These are phyloP conservation scores for Tauraco erythrolophus DNA, from an alignment of 2,113 vertebrate species.

Conservation along the genomic window DNA sequence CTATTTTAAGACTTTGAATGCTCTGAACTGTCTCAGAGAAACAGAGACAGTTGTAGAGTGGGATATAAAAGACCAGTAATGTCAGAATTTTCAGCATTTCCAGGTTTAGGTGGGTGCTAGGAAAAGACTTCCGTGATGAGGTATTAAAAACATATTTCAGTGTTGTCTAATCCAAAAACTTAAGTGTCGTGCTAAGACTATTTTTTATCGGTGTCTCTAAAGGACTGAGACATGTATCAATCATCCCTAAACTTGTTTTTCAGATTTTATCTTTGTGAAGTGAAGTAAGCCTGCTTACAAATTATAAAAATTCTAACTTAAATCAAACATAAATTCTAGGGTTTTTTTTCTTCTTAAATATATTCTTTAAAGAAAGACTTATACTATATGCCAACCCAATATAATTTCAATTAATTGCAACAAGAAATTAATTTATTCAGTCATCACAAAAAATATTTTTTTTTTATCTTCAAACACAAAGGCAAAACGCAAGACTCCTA, in stretches of 20 bases:
- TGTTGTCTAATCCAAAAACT: neutral
- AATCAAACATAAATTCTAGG: neutral
- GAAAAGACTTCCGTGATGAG: neutral
- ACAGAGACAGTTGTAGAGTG: neutral
- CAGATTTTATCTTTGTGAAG: neutral
- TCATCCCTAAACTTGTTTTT: neutral
- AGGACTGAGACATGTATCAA: neutral
- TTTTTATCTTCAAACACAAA: neutral
- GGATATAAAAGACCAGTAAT: neutral
- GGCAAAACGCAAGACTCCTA: neutral
- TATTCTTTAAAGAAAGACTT: neutral
- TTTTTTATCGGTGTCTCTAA: neutral
- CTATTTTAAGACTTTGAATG: neutral
- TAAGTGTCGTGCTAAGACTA: neutral
- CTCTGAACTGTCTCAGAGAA: neutral
- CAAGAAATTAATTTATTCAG: neutral
- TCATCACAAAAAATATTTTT: neutral
- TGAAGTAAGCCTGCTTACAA: neutral
- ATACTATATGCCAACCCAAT: neutral
- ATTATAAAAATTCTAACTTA: slow-evolving; percentile 3
- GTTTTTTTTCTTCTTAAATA: neutral
- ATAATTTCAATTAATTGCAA: neutral
- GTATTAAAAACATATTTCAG: neutral
- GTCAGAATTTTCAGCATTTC: neutral
- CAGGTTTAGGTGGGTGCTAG: neutral